Percentiles rank a stretch among this genome's conserved stretches.
phyloP scores from a whole-genome alignment of 2,888 invertebrate species.

The Lobophora halterata region DNA sequence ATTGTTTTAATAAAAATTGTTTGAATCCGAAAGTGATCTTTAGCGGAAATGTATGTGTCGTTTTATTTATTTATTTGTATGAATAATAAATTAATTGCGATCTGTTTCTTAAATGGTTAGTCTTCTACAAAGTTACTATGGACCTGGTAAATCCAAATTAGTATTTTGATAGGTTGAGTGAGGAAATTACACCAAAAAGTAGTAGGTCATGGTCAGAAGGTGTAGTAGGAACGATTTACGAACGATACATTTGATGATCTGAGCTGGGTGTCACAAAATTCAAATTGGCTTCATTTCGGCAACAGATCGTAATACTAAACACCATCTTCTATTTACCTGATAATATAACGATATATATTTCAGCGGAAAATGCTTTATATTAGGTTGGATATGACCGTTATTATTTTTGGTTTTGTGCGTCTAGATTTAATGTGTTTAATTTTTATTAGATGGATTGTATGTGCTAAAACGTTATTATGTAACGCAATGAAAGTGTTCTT shows the following conservation, averaged over 20 bases:
- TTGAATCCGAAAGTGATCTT: slow-evolving; percentile 22
- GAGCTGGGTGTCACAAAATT: slow-evolving; percentile 74
- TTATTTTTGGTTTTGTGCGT: slow-evolving; percentile 59
- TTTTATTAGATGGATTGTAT: slow-evolving; percentile 66
- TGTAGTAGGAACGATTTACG: slow-evolving; percentile 30
- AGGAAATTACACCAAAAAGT: slow-evolving; percentile 16
- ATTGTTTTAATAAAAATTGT: no score
- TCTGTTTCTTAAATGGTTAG: slow-evolving; percentile 78
- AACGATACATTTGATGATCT: slow-evolving; percentile 62
- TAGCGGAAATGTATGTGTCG: slow-evolving; percentile 51
- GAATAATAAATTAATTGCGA: slow-evolving; percentile 59
- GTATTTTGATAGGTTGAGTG: slow-evolving; percentile 16
- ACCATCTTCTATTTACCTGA: slow-evolving; percentile 46
- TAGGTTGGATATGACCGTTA: slow-evolving; percentile 67
- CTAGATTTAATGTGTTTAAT: slow-evolving; percentile 63
- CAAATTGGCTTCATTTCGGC: slow-evolving; percentile 77
- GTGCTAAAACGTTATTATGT: slow-evolving; percentile 79
- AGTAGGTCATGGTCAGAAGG: slow-evolving; percentile 22
- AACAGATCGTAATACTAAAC: slow-evolving; percentile 76
- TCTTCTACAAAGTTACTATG: slow-evolving; percentile 9
- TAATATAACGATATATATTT: slow-evolving; percentile 54
- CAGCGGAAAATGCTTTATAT: slow-evolving; percentile 63
- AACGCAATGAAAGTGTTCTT: slow-evolving; percentile 77
- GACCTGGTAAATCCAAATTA: slow-evolving; percentile 7
- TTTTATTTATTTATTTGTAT: slow-evolving; percentile 37